phyloP scores from a whole-genome alignment of 2,113 vertebrate species.

The Crotalus tigris region DNA sequence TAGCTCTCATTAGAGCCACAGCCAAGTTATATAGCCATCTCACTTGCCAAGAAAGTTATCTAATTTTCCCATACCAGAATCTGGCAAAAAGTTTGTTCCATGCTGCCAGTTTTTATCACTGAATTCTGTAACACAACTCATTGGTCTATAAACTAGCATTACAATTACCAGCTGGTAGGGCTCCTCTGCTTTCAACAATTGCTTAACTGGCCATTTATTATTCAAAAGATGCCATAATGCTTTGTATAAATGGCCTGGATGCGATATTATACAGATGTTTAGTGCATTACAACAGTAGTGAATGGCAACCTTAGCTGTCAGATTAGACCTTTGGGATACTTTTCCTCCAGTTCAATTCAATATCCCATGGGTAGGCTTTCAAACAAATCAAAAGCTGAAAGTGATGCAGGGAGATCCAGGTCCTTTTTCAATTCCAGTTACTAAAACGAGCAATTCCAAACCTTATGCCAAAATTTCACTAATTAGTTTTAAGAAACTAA shows the following conservation, averaged over 20 bases:
- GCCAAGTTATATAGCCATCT: background rate
- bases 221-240: background rate
- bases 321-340: background rate
- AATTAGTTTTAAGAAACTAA: background rate
- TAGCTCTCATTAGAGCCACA: background rate
- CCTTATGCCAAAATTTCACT: background rate
- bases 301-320: background rate
- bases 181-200: background rate
- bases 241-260: background rate
- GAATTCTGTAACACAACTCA: conserved; percentile 4
- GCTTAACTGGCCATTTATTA: background rate
- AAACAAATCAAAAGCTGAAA: background rate
- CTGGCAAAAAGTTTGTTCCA: background rate
- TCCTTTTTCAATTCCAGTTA: background rate
- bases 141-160: background rate
- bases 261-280: background rate
- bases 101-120: background rate
- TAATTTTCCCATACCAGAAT: background rate
- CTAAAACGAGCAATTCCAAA: conserved; percentile 15
- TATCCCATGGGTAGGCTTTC: conserved; percentile 9
- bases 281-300: background rate
- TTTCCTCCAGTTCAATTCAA: background rate
- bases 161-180: background rate
- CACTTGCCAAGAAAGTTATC: background rate
- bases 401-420: background rate